Evolutionary conservation across 2,797 vertebrate species (phyloP).

Genomic region (Loris lydekkerianus): DNA sequence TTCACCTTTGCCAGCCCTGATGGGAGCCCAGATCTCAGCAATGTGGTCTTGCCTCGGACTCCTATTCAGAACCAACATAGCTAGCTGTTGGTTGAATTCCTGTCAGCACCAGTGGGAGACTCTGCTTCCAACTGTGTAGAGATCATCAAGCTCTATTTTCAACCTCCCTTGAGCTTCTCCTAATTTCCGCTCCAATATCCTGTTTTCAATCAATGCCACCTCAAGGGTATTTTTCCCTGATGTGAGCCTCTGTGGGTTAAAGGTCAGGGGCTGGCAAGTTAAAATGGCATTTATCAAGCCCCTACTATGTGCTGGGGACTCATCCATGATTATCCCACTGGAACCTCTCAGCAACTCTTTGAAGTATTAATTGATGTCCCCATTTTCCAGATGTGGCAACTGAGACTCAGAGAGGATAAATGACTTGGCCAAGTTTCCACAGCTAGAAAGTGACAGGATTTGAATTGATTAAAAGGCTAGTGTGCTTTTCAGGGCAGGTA

Average conservation of each 20-base stretch:
- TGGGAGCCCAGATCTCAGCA: neutral
- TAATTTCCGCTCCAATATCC: neutral
- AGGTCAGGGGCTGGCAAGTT: no score
- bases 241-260: no score
- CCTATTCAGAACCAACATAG: no score
- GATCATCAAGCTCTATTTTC: neutral
- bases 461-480: neutral
- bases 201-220: neutral
- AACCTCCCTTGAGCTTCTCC: no score
- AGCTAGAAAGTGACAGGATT: neutral
- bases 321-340: neutral
- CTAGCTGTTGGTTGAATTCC: no score
- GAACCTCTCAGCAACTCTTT: neutral
- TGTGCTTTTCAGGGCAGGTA: neutral
- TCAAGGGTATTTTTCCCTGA: neutral
- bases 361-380: neutral
- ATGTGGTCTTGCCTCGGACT: neutral
- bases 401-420: neutral
- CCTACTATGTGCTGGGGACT: no score
- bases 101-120: fast-evolving
- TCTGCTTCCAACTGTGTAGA: neutral
- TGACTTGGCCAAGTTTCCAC: no score
- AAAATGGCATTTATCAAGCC: neutral
- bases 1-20: neutral
- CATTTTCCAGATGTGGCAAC: neutral